Evolutionary conservation across 2,113 vertebrate species (phyloP), one percentile per base, ranked within the genome.

Genomic region (Megaptera novaeangliae): DNA sequence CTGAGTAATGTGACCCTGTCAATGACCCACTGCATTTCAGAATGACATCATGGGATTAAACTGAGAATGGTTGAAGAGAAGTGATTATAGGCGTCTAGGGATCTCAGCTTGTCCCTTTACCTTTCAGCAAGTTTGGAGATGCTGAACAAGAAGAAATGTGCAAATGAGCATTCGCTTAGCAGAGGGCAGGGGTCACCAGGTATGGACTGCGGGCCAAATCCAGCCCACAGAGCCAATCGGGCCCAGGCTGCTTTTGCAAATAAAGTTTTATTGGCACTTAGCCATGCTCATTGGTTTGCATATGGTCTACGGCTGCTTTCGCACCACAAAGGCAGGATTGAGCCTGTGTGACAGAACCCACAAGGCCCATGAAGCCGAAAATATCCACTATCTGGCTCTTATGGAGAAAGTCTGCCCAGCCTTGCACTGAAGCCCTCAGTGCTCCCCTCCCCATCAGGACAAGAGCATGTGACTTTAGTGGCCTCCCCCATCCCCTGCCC

Each of bases 1-100:
- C 88, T 98, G 96, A 98, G 96, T 97, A 97, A 98, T 98, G 83
- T 97, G 96, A 98, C 98, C 98, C 83, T 83, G 89, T 84, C 96
- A 95, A 66, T 97, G 98, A 98, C 98, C 98, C 95, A 66, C 29
- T 93, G 88, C 95, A 96, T 96, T 97, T 94, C 95, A 86, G 86
- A 78, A 97, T 98, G 97, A 98, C 97, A 97, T 98, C 97, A 98
- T 98, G 95, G 95, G 96, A 98, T 98, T 97, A 46, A 71, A 88
- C 93, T 63, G 96, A 96, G 91, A 97, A 96, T 2, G n/a, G 81
- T 49, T 95, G 90, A 78, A 89, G 94, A 97, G 88, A 93, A 91
- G 61, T 39, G 96, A 93, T 96, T 81, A 97, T 91, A 92, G 89
- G 96, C 88, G 86, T 57, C 92, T n/a, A 44, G 96, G 57, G 96